Base-by-base conservation (phyloP, 2,113 vertebrate species). In the Sander vitreus region DNA sequence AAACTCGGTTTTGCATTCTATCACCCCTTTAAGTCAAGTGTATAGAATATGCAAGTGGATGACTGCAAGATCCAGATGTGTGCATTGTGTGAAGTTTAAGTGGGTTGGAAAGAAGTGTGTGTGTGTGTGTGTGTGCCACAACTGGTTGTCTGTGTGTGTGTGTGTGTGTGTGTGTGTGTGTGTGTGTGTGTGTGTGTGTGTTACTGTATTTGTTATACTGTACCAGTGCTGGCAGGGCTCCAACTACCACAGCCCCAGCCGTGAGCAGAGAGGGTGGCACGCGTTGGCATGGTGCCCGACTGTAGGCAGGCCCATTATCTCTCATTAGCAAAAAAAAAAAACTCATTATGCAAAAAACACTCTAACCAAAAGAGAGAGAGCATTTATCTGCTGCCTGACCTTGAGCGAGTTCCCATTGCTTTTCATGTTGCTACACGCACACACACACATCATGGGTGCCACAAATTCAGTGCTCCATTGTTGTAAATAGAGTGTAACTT, bases 241-340 rank as follows among this genome's bases (percentile, higher is more conserved):
- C 94, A 96, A 86, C 78, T 87, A 81, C 80, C 66, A 71, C 87
- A 92, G 92, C 84, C 85, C 90, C 91, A 91, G 88, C 90, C 73
- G 88, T 88, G 88, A 89, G 84, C 80, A 86, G 77, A 77, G 91
- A 88, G 91, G 90, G 89, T 92, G 93, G 90, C 86, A 89, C 81
- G 18, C 64, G 78, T 78, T 94, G 94, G 93, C 92, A 19, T 16
- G 15, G 50, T 14, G 93, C 93, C 94, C 81, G 76, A 93, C 89
- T 93, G 92, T 93, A 94, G 91, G 91, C 93, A 93, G 92, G 85
- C 91, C 91, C 93, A 92, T 96, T 94, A 95, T 93, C 93, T 95
- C 91, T 94, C 93, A 95, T 94, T 95, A 94, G 93, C 82, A 91
- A 90, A 87, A 87, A 90, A 89, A 89, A 76, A 53, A 70, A 69